Percentiles rank a stretch among this genome's conserved stretches.
Evolutionary conservation across 2,797 vertebrate species (phyloP).

Genomic region (Diplodus sargus): DNA sequence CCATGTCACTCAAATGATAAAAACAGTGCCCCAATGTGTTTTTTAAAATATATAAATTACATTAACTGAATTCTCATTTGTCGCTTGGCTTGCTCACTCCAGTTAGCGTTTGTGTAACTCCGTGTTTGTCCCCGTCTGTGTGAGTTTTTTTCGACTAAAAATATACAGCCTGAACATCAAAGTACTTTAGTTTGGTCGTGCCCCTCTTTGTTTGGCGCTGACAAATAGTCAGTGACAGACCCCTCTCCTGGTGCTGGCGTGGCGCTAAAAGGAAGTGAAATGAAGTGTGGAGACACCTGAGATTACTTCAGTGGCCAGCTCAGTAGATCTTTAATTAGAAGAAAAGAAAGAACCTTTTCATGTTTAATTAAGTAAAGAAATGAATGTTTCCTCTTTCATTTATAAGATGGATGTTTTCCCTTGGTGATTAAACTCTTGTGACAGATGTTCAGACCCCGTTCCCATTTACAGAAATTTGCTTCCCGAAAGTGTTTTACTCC

Average conservation of each 20-base stretch:
- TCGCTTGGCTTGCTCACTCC: neutral
- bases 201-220: slow-evolving; percentile 41
- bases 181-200: slow-evolving; percentile 12
- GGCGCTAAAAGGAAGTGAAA: slow-evolving; percentile 51
- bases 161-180: slow-evolving; percentile 31
- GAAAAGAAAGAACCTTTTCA: slow-evolving; percentile 58
- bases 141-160: slow-evolving; percentile 40
- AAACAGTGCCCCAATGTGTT: neutral
- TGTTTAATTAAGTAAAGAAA: slow-evolving; percentile 69
- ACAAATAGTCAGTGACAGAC: slow-evolving; percentile 58
- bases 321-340: slow-evolving; percentile 69
- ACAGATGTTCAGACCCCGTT: slow-evolving; percentile 50
- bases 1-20: neutral
- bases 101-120: neutral
- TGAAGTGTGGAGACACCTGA: slow-evolving; percentile 66
- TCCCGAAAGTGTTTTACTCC: slow-evolving; percentile 9
- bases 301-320: slow-evolving; percentile 57
- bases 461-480: slow-evolving; percentile 34
- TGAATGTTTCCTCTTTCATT: slow-evolving; percentile 54
- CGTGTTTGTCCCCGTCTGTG: neutral
- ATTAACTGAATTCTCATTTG: neutral
- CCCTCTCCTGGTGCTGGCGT: slow-evolving; percentile 36
- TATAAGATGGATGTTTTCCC: slow-evolving; percentile 42
- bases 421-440: slow-evolving; percentile 37
- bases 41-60: too few relatives aligned